Conservation (phyloP, 2,797 vertebrate genomes). For the Octomys mimax region DNA sequence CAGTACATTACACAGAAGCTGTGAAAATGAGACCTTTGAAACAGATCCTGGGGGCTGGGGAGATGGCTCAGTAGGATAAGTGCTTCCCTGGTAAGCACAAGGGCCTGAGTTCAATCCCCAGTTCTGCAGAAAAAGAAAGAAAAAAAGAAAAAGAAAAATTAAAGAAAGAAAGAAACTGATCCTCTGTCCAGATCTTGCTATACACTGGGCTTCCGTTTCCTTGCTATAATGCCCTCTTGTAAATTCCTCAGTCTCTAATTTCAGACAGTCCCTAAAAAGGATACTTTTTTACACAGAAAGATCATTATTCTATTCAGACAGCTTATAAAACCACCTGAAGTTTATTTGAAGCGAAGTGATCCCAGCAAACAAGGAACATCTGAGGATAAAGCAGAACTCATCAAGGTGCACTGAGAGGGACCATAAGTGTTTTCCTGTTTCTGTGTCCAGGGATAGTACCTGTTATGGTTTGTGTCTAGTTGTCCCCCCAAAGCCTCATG, state of each 20-base stretch:
- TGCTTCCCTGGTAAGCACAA: no score
- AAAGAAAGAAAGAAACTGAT: background rate
- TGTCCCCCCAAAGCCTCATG: no score
- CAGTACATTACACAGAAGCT: background rate
- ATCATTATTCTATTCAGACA: background rate
- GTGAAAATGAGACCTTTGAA: background rate
- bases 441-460: background rate
- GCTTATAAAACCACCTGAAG: background rate
- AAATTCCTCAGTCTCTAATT: background rate
- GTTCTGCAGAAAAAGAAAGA: no score
- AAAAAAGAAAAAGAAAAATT: no score
- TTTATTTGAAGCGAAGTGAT: background rate
- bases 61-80: no score
- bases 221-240: background rate
- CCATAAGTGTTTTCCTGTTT: background rate
- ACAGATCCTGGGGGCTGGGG: background rate
- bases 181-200: background rate
- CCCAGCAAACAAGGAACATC: background rate
- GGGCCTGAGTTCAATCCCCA: no score
- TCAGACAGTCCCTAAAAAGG: background rate
- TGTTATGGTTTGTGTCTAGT: no score
- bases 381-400: background rate
- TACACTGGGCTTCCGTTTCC: background rate
- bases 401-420: background rate
- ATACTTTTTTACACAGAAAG: background rate